Evolutionary conservation across 1,140 invertebrate species (phyloP).

Genomic region (Episyrphus balteatus): DNA sequence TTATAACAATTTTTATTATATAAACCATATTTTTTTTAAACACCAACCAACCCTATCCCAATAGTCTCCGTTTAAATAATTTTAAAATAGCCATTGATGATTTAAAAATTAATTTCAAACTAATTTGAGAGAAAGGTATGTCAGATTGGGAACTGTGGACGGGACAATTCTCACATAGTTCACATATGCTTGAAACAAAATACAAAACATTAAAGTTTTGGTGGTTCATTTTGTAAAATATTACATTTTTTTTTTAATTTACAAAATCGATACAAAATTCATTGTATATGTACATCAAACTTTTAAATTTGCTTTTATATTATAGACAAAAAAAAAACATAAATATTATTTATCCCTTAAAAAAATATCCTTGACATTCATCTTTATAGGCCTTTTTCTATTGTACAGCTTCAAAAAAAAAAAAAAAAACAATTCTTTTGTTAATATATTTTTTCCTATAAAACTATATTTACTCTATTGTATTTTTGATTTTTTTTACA

Average conservation of each 20-base stretch:
- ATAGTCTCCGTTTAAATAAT: too few species aligned
- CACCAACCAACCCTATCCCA: too few species aligned
- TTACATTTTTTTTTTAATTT: neutral
- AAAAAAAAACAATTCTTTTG: neutral
- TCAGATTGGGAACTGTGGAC: constrained; percentile 44
- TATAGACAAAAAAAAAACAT: neutral
- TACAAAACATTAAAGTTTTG: neutral
- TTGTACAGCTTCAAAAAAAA: too few species aligned
- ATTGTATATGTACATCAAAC: too few species aligned
- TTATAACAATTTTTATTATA: too few species aligned
- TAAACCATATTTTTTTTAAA: too few species aligned
- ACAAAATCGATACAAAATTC: too few species aligned
- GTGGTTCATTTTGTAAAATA: neutral
- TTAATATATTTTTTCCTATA: neutral
- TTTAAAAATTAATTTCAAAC: neutral
- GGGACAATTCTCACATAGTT: constrained; percentile 41
- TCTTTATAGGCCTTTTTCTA: neutral
- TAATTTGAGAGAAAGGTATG: constrained; percentile 8
- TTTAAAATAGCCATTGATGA: too few species aligned
- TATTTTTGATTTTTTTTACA: neutral
- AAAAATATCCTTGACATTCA: neutral
- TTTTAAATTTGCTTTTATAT: neutral
- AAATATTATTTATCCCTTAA: neutral
- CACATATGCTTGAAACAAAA: constrained; percentile 25
- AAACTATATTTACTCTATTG: neutral